Base-by-base conservation (phyloP, 2,113 vertebrate species). In the Anguilla japonica region DNA sequence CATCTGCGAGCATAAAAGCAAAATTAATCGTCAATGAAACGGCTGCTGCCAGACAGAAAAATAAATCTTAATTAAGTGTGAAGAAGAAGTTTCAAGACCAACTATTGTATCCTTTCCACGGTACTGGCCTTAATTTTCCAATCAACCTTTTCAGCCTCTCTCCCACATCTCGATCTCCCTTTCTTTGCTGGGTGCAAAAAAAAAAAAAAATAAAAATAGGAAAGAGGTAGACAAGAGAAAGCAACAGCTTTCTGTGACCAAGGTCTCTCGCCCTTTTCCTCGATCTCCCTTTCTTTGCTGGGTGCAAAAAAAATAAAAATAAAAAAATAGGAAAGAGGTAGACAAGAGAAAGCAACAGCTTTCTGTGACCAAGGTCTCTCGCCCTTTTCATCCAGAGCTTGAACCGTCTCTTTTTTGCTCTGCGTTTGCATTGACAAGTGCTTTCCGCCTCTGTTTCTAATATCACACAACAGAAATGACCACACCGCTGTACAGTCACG, bases 401-500 rank as follows among this genome's bases (percentile, higher is more conserved):
- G 9, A n/a, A n/a, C n/a, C n/a, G n/a, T n/a, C 46, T 15, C 22
- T 82, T 43, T 26, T 9, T 81, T 81, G 7, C 26, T 50, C 81
- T 14, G 34, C 15, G 15, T 41, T 43, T 46, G 41, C 63, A 29
- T 83, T 20, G 34, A 8, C 39, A 67, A 18, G 57, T 60, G 57
- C 57, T 60, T 18, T 60, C 18, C 15, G 9, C 57, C 57, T 1
- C 3, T 20, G 3, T 18, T 18, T 60, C 5, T 1, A 60, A 26
- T 67, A 8, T 67, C 60, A 67, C 18, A 67, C 60, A 75, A 75
- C 88, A 92, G 91, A 91, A 93, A 92, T 90, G 88, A 88, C 92
- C 94, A 92, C 90, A 93, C 92, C 94, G 87, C 87, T 92, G 92
- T 93, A 94, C 93, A 92, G 89, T 94, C 95, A 94, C 91, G 91